Conservation (phyloP, 2,888 invertebrate species). For the Sphaerophoria taeniata region DNA sequence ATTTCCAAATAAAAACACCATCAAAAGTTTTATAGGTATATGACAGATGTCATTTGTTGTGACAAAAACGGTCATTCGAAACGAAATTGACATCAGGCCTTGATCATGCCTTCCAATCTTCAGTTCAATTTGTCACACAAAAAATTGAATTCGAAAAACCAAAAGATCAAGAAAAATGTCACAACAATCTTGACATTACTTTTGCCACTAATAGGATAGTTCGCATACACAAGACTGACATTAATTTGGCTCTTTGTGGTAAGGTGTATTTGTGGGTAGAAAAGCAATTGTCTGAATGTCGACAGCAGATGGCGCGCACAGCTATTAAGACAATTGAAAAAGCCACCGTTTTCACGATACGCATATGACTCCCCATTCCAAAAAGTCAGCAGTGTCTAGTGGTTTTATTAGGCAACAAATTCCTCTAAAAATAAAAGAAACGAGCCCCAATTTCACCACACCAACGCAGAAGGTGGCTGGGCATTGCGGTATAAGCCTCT, state of each 20-base stretch:
- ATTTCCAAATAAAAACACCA: no score
- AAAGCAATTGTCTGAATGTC: constrained; percentile 34
- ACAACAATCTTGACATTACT: constrained; percentile 48
- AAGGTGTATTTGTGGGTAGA: constrained; percentile 21
- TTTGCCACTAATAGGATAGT: constrained; percentile 27
- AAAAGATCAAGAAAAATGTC: constrained; percentile 35
- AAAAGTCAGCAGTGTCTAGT: constrained; percentile 3
- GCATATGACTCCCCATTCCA: background rate
- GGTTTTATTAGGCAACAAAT: constrained; percentile 57
- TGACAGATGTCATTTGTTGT: no score
- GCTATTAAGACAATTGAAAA: constrained; percentile 64
- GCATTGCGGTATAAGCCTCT: constrained; percentile 1
- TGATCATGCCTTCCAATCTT: no score
- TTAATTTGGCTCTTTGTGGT: constrained; percentile 44
- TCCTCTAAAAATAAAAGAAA: constrained; percentile 11
- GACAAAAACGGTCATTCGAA: no score
- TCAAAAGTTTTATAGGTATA: no score
- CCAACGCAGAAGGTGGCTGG: constrained; percentile 15
- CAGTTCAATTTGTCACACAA: no score
- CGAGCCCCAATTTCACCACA: background rate
- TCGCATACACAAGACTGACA: constrained; percentile 50
- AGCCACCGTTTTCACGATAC: background rate
- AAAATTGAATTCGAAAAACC: background rate
- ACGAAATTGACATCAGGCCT: no score
- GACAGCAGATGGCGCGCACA: constrained; percentile 54